Conservation (phyloP, 2,113 vertebrate species). For the Dissostichus mawsoni region DNA sequence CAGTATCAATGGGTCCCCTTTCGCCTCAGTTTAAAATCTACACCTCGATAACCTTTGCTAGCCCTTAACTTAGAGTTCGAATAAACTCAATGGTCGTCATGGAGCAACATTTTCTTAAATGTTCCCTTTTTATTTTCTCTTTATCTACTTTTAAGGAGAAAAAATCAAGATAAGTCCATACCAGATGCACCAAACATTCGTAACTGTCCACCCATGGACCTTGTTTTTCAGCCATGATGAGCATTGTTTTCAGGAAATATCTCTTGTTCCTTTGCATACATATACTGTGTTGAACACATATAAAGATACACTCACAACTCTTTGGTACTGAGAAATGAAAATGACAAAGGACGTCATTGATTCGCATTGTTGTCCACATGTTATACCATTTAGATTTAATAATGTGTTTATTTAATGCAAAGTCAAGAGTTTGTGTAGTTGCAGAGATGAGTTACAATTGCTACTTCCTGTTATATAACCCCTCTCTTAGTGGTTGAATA, state of each 20-base stretch:
- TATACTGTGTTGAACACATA: neutral
- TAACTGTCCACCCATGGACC: neutral
- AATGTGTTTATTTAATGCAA: neutral
- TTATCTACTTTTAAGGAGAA: no score
- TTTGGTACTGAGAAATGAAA: neutral
- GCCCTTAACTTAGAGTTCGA: no score
- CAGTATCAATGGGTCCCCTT: neutral
- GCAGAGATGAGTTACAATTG: neutral
- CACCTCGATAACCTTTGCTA: no score
- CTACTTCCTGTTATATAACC: neutral
- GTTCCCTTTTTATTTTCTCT: no score
- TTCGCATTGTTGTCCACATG: neutral
- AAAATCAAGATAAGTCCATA: no score
- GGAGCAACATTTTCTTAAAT: no score
- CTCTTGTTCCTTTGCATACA: neutral
- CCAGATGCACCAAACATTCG: no score
- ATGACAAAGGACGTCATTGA: neutral
- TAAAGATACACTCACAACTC: neutral
- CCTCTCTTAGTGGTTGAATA: slow-evolving; percentile 17
- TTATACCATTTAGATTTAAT: neutral
- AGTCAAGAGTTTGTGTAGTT: neutral
- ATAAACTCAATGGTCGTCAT: no score
- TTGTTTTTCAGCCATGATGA: slow-evolving; percentile 20
- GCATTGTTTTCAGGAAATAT: neutral
- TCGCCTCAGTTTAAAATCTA: neutral